Base-by-base conservation (phyloP, 2,113 vertebrate species). In the Ivindomyrus marchei region DNA sequence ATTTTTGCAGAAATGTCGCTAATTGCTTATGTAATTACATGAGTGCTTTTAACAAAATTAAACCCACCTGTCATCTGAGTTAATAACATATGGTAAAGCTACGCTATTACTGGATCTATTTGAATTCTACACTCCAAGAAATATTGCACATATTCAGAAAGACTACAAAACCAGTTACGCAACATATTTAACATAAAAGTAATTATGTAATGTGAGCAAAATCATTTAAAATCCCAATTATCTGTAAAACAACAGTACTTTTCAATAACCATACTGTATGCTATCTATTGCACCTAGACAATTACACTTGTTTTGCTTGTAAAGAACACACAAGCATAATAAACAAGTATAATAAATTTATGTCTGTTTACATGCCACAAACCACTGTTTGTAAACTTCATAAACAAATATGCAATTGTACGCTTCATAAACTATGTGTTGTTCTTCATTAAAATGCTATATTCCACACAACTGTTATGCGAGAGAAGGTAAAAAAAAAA, bases 1-100 rank as follows among this genome's bases (percentile, higher is more conserved):
- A 84, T 91, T 62, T n/a, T 93, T 31, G 3, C n/a, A 77, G n/a
- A 80, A 89, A 89, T 80, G 70, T 50, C 24, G 66, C 45, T 89
- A 83, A 56, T 84, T 89, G 47, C 27, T 47, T 19, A 8, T 24
- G 50, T 15, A 83, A 84, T 89, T 77, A 52, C 31, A 39, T 19
- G 47, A 89, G 88, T 13, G 74, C 31, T 49, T 56, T 21, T n/a
- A 21, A 42, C 47, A 27, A 42, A 83, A 50, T 66, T 21, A 89
- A 52, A 80, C 47, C n/a, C 70, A 89, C 70, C 66, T 52, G 46
- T 45, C 62, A 31, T 46, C 50, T 89, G 49, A 8, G 21, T 74
- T 77, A 50, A 46, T 66, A 49, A 80, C 46, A 31, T 53, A 27
- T 50, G 62, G 42, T 27, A 77, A 85, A 47, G 45, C 2, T 9